Conservation (phyloP, 1,140 invertebrate genomes). For the Bombus impatiens region DNA sequence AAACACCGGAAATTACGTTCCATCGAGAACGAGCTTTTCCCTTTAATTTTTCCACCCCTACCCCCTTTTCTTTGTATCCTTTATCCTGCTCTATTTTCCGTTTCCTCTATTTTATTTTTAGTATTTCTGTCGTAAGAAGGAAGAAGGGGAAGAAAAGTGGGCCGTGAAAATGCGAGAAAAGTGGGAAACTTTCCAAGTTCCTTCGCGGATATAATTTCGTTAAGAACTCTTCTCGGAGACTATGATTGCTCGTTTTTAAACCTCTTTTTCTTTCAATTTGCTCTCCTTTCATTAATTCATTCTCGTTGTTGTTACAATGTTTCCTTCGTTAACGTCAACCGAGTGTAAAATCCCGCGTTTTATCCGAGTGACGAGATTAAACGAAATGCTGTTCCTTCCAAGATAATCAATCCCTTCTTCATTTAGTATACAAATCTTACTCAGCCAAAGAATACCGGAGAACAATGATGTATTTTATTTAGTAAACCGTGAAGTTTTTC, state of each 20-base stretch:
- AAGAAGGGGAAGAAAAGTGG: neutral
- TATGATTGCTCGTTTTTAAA: constrained; percentile 14
- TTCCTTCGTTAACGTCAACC: constrained; percentile 22
- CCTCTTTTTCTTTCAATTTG: neutral
- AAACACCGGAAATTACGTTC: constrained; percentile 22
- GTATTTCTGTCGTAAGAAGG: neutral
- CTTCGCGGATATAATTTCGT: constrained; percentile 31
- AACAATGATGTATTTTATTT: neutral
- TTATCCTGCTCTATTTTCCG: neutral
- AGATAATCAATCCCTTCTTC: constrained; percentile 6
- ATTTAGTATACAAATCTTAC: neutral
- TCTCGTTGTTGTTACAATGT: neutral
- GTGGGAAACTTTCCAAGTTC: constrained; percentile 9
- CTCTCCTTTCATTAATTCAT: constrained; percentile 18
- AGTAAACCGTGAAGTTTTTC: neutral
- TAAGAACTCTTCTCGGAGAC: constrained; percentile 16
- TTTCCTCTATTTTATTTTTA: neutral
- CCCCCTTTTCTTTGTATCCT: neutral
- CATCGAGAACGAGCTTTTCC: constrained; percentile 32
- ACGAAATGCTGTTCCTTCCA: constrained; percentile 18
- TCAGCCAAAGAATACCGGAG: neutral
- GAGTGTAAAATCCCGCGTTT: neutral
- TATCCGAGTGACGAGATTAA: neutral
- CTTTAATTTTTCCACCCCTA: neutral
- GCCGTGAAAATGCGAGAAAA: neutral